Evolutionary conservation across 2,888 invertebrate species (phyloP), one percentile per base, ranked within the genome.

Genomic region (Drosophila siamana): DNA sequence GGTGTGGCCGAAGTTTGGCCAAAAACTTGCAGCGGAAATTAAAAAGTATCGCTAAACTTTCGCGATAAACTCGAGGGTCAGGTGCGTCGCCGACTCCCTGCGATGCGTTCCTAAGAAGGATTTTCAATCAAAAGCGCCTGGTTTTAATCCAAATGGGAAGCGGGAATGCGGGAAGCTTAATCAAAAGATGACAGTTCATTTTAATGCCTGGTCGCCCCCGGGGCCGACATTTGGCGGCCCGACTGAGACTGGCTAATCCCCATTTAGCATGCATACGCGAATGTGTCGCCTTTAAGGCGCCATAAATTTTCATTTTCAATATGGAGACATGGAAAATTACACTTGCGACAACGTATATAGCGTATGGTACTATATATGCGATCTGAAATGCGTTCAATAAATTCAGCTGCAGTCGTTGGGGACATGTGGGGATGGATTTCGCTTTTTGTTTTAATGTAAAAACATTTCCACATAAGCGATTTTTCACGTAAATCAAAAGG

Each of bases 401-500:
- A 83, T 83, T 78, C 62, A 60, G 76, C 84, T 62, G 76, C 84
- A 84, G 67, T 74, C 60, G 79, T 80, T 80, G 41, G 56, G 40
- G 66, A 51, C 47, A 8, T 3, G 24, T 51, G 36, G n/a, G 9
- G 30, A 30, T 30, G 30, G 30, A 30, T 30, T 30, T 11, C 30
- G 30, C 24, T 72, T 59, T 36, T 46, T 63, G 19, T 65, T 73
- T 79, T 75, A 81, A 73, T 75, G 73, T 63, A 64, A 78, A 81
- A 76, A 78, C 71, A 86, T 85, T 85, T 86, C 83, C 83, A 79
- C 79, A 85, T 81, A 86, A 81, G 77, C 83, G 80, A 85, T 81
- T 85, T 83, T 86, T 82, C 83, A 83, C 86, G 86, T 86, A 86
- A 86, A 86, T 86, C 86, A 86, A 86, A 86, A 69, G 73, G 47